Conservation (phyloP, 2,113 vertebrate genomes). For the Ophiodon elongatus region DNA sequence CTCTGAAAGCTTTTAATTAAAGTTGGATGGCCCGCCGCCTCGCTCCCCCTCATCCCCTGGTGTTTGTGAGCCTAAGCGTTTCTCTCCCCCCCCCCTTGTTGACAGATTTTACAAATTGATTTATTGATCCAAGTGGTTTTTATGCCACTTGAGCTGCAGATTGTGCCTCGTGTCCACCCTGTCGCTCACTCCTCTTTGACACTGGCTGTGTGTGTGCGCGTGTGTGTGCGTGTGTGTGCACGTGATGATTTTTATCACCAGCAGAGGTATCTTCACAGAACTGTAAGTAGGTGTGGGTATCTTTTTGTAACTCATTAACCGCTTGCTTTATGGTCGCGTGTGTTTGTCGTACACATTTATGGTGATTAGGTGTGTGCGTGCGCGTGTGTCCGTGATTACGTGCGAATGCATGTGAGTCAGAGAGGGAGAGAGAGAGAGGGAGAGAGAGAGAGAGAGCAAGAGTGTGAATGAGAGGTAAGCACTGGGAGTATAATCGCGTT, state of each 20-base stretch:
- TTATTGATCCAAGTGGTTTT: slow-evolving; percentile 72
- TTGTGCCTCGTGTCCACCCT: slow-evolving; percentile 27
- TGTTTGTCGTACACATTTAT: slow-evolving; percentile 71
- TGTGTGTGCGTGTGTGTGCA: neutral
- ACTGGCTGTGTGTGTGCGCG: neutral
- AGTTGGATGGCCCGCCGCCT: slow-evolving; percentile 63
- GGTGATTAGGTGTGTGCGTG: slow-evolving; percentile 61
- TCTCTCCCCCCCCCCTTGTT: slow-evolving; percentile 28
- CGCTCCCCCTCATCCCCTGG: slow-evolving; percentile 34
- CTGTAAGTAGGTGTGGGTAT: slow-evolving; percentile 69
- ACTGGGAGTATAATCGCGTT: slow-evolving; percentile 83
- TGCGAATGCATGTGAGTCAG: slow-evolving; percentile 57
- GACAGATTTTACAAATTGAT: slow-evolving; percentile 77
- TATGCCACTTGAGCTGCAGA: slow-evolving; percentile 48
- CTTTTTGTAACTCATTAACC: slow-evolving; percentile 71
- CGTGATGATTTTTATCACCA: slow-evolving; percentile 53
- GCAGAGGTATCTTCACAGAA: slow-evolving; percentile 61
- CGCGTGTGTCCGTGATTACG: slow-evolving; percentile 42
- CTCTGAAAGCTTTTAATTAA: slow-evolving; percentile 73
- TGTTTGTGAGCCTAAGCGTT: slow-evolving; percentile 42
- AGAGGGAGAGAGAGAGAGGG: no score
- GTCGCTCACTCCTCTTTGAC: neutral
- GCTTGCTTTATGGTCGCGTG: slow-evolving; percentile 71
- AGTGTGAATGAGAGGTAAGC: slow-evolving; percentile 82
- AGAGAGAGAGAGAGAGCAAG: slow-evolving; percentile 66